Percentiles rank a stretch among this genome's conserved stretches.
phyloP scores from a whole-genome alignment of 1,140 invertebrate species.

The Cherax destructor region DNA sequence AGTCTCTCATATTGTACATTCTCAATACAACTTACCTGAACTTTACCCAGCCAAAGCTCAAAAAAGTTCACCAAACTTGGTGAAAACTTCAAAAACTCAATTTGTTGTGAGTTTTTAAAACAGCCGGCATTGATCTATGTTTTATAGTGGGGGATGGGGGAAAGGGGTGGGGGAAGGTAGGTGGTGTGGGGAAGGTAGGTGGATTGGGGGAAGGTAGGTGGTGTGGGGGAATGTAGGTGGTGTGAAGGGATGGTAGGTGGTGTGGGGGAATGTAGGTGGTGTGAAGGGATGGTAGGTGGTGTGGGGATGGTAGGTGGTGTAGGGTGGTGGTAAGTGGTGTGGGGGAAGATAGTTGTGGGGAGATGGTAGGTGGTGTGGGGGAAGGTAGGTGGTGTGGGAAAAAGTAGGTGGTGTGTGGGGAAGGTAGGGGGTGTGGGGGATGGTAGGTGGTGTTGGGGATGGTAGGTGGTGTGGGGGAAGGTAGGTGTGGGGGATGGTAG shows the following conservation, averaged over 20 bases:
- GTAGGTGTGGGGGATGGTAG: too few relatives aligned
- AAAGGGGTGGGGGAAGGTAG: not conserved
- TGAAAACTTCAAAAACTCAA: constrained; percentile 61
- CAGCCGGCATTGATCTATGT: constrained; percentile 64
- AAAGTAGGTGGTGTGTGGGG: too few relatives aligned
- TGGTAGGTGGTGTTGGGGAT: too few relatives aligned
- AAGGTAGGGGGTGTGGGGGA: too few relatives aligned
- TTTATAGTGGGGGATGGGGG: constrained; percentile 36
- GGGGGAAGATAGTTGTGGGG: too few relatives aligned
- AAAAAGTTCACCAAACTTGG: constrained; percentile 48
- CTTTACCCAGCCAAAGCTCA: constrained; percentile 42
- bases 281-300: too few relatives aligned
- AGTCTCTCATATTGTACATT: constrained; percentile 55
- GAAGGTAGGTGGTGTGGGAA: too few relatives aligned
- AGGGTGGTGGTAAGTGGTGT: too few relatives aligned
- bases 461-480: too few relatives aligned
- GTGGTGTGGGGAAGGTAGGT: not conserved
- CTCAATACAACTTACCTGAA: constrained; percentile 62
- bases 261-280: not conserved
- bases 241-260: not conserved
- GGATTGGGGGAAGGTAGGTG: not conserved
- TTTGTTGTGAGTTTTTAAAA: constrained; percentile 65
- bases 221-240: not conserved
- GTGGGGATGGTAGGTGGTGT: too few relatives aligned
- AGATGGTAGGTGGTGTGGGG: too few relatives aligned